Conservation (phyloP, 2,113 vertebrate species). For the Plectropomus leopardus region DNA sequence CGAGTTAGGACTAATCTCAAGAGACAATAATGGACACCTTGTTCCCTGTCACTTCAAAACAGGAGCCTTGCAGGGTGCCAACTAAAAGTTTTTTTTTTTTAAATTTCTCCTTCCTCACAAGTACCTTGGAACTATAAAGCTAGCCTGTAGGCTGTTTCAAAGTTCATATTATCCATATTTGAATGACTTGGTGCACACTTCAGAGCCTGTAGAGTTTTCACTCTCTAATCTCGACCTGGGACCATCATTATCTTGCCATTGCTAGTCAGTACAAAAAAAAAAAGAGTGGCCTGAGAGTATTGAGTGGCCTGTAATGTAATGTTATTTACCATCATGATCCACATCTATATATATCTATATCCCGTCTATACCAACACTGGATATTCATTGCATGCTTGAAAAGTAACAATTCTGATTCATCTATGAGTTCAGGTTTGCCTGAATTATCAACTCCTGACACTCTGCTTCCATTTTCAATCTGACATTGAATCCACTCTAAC, state of each 20-base stretch:
- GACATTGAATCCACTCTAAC: no score
- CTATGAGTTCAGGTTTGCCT: no score
- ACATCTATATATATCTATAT: neutral
- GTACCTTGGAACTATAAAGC: neutral
- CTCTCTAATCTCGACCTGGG: neutral
- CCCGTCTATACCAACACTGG: no score
- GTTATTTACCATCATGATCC: neutral
- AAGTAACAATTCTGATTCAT: no score
- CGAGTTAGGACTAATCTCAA: constrained; percentile 26
- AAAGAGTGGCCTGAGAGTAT: no score
- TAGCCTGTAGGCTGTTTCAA: constrained; percentile 1
- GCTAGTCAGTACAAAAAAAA: neutral
- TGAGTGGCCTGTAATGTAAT: no score
- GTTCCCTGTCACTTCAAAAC: constrained; percentile 43
- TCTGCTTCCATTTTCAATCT: no score
- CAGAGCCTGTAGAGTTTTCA: neutral
- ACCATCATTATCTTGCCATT: neutral
- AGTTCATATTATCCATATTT: neutral
- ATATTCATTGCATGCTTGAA: no score
- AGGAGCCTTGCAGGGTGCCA: constrained; percentile 5
- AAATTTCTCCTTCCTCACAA: neutral
- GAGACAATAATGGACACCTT: constrained; percentile 16
- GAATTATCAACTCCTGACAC: no score
- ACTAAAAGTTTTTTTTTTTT: neutral
- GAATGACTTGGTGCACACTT: neutral